phyloP scores from a whole-genome alignment of 1,140 invertebrate species.

The Drosophila tsacasi region DNA sequence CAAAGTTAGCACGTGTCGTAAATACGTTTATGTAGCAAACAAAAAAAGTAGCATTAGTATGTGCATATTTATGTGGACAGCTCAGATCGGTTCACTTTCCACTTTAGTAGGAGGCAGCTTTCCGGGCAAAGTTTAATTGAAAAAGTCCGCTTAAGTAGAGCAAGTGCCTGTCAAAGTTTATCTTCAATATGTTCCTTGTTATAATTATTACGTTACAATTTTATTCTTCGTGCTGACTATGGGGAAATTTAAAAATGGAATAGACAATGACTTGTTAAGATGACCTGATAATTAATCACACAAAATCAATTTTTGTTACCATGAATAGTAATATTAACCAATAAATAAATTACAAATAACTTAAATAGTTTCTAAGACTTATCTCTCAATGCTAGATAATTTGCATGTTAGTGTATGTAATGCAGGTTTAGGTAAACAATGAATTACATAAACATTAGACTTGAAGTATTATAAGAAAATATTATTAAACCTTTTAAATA shows the following conservation, averaged over 20 bases:
- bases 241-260: background rate
- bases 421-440: no score
- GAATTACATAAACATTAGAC: no score
- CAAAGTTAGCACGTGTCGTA: slow-evolving; percentile 65
- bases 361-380: no score
- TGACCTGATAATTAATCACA: no score
- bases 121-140: slow-evolving; percentile 52
- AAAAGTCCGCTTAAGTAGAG: slow-evolving; percentile 13
- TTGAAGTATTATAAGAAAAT: no score
- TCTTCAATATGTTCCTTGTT: background rate
- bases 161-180: slow-evolving; percentile 2
- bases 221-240: background rate
- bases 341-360: no score
- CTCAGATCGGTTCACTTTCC: slow-evolving; percentile 39
- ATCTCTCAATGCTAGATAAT: no score
- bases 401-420: no score
- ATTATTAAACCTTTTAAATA: background rate
- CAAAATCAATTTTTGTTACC: no score
- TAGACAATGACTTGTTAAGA: background rate
- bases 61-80: slow-evolving; percentile 57
- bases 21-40: slow-evolving; percentile 55
- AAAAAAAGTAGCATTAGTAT: slow-evolving; percentile 45
- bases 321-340: no score
- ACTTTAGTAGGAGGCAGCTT: slow-evolving; percentile 13
- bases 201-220: background rate